These are phyloP conservation scores for Brachionus calyciflorus DNA, from an alignment of 1,140 invertebrate genomes.

Conservation along the genomic window DNA sequence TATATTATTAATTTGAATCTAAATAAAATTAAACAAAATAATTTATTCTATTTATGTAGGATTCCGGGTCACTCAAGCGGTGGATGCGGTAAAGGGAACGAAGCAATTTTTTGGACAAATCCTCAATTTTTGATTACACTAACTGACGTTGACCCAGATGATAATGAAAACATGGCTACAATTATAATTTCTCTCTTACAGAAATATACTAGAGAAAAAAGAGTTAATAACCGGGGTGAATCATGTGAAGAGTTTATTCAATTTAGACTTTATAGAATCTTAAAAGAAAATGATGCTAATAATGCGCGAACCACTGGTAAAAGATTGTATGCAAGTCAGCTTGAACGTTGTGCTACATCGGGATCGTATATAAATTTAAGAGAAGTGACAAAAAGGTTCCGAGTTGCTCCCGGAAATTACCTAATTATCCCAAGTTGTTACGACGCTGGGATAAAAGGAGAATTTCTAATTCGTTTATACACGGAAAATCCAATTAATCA, in stretches of 20 bases:
- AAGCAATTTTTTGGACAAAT: conserved; percentile 44
- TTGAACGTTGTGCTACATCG: conserved; percentile 50
- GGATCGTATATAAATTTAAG: conserved; percentile 58
- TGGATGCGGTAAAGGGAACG: conserved; percentile 16
- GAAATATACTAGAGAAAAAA: conserved; percentile 42
- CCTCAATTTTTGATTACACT: conserved; percentile 43
- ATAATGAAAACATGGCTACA: conserved; percentile 50
- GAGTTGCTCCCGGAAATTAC: conserved; percentile 64
- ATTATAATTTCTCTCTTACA: conserved; percentile 32
- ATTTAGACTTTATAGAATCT: conserved; percentile 37
- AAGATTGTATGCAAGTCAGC: conserved; percentile 38
- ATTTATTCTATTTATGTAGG: conserved; percentile 52
- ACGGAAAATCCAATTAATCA: conserved; percentile 52
- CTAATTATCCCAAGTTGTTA: conserved; percentile 68
- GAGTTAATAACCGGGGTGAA: conserved; percentile 1
- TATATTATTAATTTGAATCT: background rate
- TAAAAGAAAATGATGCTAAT: background rate
- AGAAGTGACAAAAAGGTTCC: conserved; percentile 58
- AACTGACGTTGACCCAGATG: conserved; percentile 9
- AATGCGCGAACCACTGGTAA: background rate
- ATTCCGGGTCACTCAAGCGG: conserved; percentile 28
- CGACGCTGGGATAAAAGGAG: conserved; percentile 63
- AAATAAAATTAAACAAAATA: background rate
- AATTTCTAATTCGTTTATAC: conserved; percentile 66
- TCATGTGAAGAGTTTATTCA: conserved; percentile 47